Conservation (phyloP, 2,113 vertebrate genomes). For the Lycaon pictus region DNA sequence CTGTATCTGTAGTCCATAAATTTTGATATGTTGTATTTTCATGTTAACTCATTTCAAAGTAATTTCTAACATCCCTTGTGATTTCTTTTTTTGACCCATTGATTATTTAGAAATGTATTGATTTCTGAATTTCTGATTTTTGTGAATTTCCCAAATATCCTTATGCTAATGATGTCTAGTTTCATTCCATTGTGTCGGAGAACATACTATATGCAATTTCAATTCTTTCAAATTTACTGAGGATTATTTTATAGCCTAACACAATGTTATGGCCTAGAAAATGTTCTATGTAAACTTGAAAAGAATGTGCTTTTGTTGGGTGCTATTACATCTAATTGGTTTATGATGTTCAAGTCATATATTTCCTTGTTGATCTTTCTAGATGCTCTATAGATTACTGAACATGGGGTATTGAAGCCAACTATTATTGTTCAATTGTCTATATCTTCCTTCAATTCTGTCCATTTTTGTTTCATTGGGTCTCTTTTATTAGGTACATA, state of each 20-base stretch:
- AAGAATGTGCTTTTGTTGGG: not conserved
- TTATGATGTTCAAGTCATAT: not conserved
- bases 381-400: not conserved
- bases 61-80: not conserved
- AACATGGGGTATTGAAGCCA: not conserved
- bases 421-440: not conserved
- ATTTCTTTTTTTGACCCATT: not conserved
- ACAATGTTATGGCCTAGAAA: not conserved
- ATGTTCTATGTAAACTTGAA: not conserved
- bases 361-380: not conserved
- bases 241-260: not conserved
- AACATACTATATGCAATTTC: not conserved
- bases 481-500: not conserved
- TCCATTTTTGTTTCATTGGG: not conserved
- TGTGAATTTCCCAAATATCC: not conserved
- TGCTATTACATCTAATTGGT: not conserved
- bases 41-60: not conserved
- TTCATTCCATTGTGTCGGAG: not conserved
- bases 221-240: not conserved
- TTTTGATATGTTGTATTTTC: not conserved
- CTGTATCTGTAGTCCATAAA: not conserved
- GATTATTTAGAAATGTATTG: not conserved
- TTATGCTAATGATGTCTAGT: not conserved
- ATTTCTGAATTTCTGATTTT: not conserved
- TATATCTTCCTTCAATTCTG: not conserved